These are phyloP conservation scores for Aproaerema taeniolella DNA, from an alignment of 2,888 invertebrate species.

Conservation along the genomic window DNA sequence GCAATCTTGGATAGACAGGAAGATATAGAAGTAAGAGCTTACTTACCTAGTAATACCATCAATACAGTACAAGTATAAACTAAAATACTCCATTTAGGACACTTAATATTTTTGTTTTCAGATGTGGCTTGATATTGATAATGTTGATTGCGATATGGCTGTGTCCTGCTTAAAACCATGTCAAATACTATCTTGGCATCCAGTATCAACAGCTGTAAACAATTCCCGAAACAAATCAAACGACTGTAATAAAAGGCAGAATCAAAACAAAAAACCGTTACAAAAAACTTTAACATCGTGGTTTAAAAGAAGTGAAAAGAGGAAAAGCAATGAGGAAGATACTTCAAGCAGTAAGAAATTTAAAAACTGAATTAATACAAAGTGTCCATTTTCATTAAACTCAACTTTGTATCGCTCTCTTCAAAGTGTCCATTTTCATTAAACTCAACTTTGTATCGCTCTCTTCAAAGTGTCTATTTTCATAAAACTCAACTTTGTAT, in stretches of 20 bases:
- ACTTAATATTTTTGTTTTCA: too few species aligned
- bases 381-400: not conserved
- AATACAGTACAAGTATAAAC: too few species aligned
- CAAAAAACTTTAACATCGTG: constrained; percentile 67
- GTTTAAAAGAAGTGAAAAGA: constrained; percentile 51
- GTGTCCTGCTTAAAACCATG: constrained; percentile 75
- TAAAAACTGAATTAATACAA: constrained; percentile 25
- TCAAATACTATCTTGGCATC: constrained; percentile 79
- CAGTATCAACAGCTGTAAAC: constrained; percentile 83
- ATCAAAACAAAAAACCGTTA: constrained; percentile 38
- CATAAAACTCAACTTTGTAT: too few species aligned
- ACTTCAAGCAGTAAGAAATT: constrained; percentile 31
- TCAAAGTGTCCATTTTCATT: too few species aligned
- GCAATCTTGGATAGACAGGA: constrained; percentile 84
- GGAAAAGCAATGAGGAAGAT: constrained; percentile 32
- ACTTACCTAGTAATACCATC: too few species aligned
- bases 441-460: too few species aligned
- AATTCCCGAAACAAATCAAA: constrained; percentile 82
- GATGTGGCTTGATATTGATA: constrained; percentile 82
- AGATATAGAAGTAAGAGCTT: too few species aligned
- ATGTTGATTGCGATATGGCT: constrained; percentile 69
- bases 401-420: too few species aligned
- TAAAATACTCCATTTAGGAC: too few species aligned
- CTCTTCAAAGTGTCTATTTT: too few species aligned
- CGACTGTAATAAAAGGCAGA: constrained; percentile 75